Base-by-base conservation (phyloP, 2,888 invertebrate genomes). In the Crossocerus cetratus region DNA sequence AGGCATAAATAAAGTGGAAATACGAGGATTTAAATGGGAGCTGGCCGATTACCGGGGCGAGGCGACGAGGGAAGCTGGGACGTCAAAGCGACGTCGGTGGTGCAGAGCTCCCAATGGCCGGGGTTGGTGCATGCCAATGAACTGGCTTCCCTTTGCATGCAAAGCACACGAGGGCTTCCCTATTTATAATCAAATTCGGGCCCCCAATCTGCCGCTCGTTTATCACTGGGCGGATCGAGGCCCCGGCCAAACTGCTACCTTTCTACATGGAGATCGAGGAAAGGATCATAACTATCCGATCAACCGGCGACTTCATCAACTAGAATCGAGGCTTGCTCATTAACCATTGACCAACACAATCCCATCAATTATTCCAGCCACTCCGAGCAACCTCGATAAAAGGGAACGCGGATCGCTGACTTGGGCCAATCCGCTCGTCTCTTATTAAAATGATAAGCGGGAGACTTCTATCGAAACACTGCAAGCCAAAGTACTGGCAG, bases 11-110 rank as follows among this genome's bases (percentile, higher is more conserved):
- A 57, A 72, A 20, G 54, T 49, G 21, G 3, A 49, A 49, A 16
- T 60, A 45, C 22, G 55, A 3, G 68, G 58, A 69, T 75, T 75
- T 65, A 73, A 69, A 74, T 65, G 65, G 56, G 59, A 69, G 62
- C 58, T 21, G n/a, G 58, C 55, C 18, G 65, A 69, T 65, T 69
- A 65, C 62, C 63, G 22, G 32, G 62, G 16, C 20, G 14, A 14
- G 53, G 4, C 4, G 14, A 4, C 4, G n/a, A 53, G 18, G 18
- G n/a, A 65, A 64, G 60, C 56, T 64, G 32, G 73, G 63, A 59
- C 62, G 63, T 74, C 64, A 74, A 64, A 68, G 63, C 60, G 23
- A 5, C 43, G 58, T n/a, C n/a, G n/a, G n/a, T n/a, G n/a, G 55
- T 54, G 45, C 60, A 53, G 44, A 21, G 49, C 60, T 65, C 20